Conservation (phyloP, 2,888 invertebrate genomes). For the Ditula angustiorana region DNA sequence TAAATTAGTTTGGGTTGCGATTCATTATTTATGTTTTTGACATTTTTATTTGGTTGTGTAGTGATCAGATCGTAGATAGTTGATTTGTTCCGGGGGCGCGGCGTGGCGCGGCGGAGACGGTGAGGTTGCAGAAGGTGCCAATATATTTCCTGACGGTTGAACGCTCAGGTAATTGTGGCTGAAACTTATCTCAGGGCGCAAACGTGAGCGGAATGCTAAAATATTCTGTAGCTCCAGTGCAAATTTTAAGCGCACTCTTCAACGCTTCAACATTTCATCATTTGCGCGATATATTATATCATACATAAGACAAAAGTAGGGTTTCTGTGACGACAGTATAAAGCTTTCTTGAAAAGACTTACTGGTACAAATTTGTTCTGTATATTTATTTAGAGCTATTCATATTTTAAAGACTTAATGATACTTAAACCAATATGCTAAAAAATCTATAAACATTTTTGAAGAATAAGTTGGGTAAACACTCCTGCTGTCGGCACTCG, state of each 20-base stretch:
- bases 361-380: too few species aligned
- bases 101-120: slow-evolving; percentile 53
- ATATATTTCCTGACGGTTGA: slow-evolving; percentile 83
- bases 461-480: too few species aligned
- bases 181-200: slow-evolving; percentile 81
- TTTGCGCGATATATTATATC: slow-evolving; percentile 8
- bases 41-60: slow-evolving; percentile 19
- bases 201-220: slow-evolving; percentile 78
- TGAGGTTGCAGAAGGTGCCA: slow-evolving; percentile 77
- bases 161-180: slow-evolving; percentile 83
- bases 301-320: background rate
- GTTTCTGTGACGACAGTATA: background rate
- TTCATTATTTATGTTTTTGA: slow-evolving; percentile 30
- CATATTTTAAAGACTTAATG: too few species aligned
- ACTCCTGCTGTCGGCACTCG: too few species aligned
- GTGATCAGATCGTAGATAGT: slow-evolving; percentile 51
- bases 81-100: slow-evolving; percentile 60
- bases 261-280: slow-evolving; percentile 50
- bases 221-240: slow-evolving; percentile 65
- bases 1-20: slow-evolving; percentile 32
- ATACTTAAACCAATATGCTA: too few species aligned
- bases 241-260: slow-evolving; percentile 73
- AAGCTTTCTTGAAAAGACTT: background rate
- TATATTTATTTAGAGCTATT: too few species aligned
- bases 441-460: too few species aligned